Base-by-base conservation (phyloP, 1,140 invertebrate genomes). In the Brachionus rotundiformis region DNA sequence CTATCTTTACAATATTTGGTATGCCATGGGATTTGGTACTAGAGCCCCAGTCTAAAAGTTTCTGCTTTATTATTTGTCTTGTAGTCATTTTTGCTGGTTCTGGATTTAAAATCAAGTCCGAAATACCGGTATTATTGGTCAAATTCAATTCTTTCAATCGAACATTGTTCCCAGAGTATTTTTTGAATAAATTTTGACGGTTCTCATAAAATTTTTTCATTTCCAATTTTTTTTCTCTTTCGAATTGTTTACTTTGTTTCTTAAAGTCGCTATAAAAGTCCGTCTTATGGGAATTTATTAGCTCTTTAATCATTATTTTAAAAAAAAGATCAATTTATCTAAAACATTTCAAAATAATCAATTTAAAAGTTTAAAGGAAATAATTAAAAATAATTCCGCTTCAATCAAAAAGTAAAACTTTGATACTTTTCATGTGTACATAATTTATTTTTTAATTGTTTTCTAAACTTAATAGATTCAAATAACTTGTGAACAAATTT, bases 21-120 rank as follows among this genome's bases (percentile, higher is more conserved):
- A 79, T 61, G 8, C 47, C 76, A 41, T 79, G 76, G 19, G 76
- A 59, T 8, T 47, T 59, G 33, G 76, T 59, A 19, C 31, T 79
- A 0, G 47, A 79, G 8, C 31, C 47, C 76, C 76, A 79, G 25
- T 79, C 23, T 0, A 13, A 1, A 13, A 79, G 8, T 33, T 39
- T 79, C n/a, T 79, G 19, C 13, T 59, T 79, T 25, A 79, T 36
- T 27, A 44, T 31, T 23, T 73, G 23, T 44, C 0, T 73, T 68
- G 63, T n/a, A 27, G 11, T 31, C 7, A 36, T 33, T 68, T 31
- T 68, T 16, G 2, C 29, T 33, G 31, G 7, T n/a, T 19, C 16
- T 16, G 29, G 19, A 8, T 19, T 39, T n/a, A n/a, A n/a, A n/a
- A 23, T 63, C 59, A 8, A 36, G 16, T 25, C 16, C 8, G 36